Evolutionary conservation across 2,797 vertebrate genomes (phyloP), one percentile per base, ranked within the genome.

Genomic region (Epinephelus malabaricus): DNA sequence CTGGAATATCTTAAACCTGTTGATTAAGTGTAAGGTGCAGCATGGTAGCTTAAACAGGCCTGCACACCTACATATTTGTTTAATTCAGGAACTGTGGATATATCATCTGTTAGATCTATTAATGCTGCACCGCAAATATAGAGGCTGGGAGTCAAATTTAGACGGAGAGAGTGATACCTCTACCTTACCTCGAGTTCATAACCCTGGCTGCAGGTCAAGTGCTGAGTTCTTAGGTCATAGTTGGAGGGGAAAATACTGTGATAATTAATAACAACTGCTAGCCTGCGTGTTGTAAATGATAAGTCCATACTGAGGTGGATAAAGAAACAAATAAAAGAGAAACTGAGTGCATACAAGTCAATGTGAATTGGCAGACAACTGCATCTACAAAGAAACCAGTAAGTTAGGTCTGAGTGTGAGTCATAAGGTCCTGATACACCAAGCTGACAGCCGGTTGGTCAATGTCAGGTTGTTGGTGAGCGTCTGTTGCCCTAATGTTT

Each of bases 1-100:
- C 80, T 83, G 73, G 66, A 92, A 69, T 27, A 49, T 55, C 59
- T 64, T 60, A 59, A 83, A 92, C 90, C 86, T 93, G 91, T 91
- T 92, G 90, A 90, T 86, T 43, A 74, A 65, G 69, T 71, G 82
- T 11, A 59, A 88, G 61, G 49, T 17, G 75, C 56, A 50, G 75
- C 40, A 11, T 46, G 49, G 17, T 21, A 7, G 55, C 30, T 14
- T 3, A 74, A 27, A 47, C 60, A 30, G 25, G 47, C 63, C 15
- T 19, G 15, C 50, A 63, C 25, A 75, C 69, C 70, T 62, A 82
- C 64, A 55, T 2, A n/a, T 47, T 78, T 47, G 38, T 69, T 79
- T 88, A 53, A 87, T 81, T 80, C 74, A 63, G 54, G 46, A 60
- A 49, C 30, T 10, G 21, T 6, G 53, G 66, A 60, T 14, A 17